A percentile compares a stretch with the other conserved stretches of the same genome.
Conservation (phyloP, 2,888 invertebrate genomes). For the Rhabditoides inermis region DNA sequence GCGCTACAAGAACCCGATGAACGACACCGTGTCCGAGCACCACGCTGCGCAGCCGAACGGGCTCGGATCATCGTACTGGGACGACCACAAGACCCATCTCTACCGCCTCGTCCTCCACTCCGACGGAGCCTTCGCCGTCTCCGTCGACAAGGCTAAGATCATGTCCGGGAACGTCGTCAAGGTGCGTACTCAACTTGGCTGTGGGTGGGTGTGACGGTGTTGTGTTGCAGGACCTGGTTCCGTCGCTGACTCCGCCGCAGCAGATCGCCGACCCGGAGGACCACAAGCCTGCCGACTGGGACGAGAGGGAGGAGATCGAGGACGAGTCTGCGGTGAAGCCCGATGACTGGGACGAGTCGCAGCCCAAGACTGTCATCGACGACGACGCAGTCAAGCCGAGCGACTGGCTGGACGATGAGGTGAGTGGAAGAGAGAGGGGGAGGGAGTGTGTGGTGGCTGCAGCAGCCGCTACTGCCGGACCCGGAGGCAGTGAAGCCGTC, state of each 20-base stretch:
- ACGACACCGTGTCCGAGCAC: conserved; percentile 71
- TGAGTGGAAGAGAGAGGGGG: too few relatives aligned
- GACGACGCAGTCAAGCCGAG: conserved; percentile 37
- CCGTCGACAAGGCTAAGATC: conserved; percentile 65
- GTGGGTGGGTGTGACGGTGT: too few relatives aligned
- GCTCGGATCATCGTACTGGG: conserved; percentile 62
- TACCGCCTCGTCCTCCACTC: conserved; percentile 72
- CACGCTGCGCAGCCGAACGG: conserved; percentile 79
- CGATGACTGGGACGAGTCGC: conserved; percentile 76
- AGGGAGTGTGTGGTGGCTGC: not conserved
- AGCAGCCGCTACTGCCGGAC: conserved; percentile 69
- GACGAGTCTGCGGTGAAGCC: conserved; percentile 66
- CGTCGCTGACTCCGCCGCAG: conserved; percentile 85
- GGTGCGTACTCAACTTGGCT: too few relatives aligned
- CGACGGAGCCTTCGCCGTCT: conserved; percentile 72
- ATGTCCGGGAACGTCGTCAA: conserved; percentile 37
- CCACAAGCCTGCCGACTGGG: conserved; percentile 81
- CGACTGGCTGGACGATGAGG: conserved; percentile 71
- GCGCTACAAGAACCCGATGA: conserved; percentile 83
- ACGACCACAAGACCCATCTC: conserved; percentile 83
- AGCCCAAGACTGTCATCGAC: conserved; percentile 73
- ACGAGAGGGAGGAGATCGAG: conserved; percentile 67
- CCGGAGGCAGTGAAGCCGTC: conserved; percentile 75
- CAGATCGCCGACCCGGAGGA: conserved; percentile 85
- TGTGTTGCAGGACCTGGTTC: conserved; percentile 57